These are phyloP conservation scores for Fundulus diaphanus DNA, from an alignment of 2,797 vertebrate genomes.

Conservation along the genomic window DNA sequence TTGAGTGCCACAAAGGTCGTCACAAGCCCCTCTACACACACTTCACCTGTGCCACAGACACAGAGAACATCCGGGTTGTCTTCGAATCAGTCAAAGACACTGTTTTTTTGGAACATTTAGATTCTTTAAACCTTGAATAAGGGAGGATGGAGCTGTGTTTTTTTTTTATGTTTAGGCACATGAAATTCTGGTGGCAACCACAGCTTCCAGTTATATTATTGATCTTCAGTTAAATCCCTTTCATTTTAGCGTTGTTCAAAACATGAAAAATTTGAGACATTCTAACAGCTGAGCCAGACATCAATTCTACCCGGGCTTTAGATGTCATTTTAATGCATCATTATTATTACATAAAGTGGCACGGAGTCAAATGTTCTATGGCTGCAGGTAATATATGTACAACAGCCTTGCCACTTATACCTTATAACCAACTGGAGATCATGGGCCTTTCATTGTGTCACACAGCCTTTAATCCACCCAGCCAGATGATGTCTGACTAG, in stretches of 20 bases:
- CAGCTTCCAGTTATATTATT: not conserved
- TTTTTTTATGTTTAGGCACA: not conserved
- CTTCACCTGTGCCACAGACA: conserved; percentile 91
- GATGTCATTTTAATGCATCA: not conserved
- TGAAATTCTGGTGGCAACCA: not conserved
- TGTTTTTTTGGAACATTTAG: conserved; percentile 77
- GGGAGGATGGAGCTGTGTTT: not conserved
- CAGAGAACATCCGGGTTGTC: conserved; percentile 86
- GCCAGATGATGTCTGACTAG: not conserved
- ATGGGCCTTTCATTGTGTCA: not conserved
- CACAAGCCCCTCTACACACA: conserved; percentile 84
- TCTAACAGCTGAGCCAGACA: not conserved
- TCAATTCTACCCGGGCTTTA: not conserved
- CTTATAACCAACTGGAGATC: not conserved
- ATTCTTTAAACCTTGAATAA: not conserved
- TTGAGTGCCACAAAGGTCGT: conserved; percentile 79
- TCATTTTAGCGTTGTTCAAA: not conserved
- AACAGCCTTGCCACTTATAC: not conserved
- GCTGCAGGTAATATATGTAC: not conserved
- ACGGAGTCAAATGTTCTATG: not conserved
- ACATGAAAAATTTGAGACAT: not conserved
- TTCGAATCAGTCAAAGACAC: conserved; percentile 88
- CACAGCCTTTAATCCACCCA: not conserved
- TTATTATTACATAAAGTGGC: not conserved
- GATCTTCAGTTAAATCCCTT: not conserved